Evolutionary conservation across 2,113 vertebrate species (phyloP).

Genomic region (Percina caprodes): DNA sequence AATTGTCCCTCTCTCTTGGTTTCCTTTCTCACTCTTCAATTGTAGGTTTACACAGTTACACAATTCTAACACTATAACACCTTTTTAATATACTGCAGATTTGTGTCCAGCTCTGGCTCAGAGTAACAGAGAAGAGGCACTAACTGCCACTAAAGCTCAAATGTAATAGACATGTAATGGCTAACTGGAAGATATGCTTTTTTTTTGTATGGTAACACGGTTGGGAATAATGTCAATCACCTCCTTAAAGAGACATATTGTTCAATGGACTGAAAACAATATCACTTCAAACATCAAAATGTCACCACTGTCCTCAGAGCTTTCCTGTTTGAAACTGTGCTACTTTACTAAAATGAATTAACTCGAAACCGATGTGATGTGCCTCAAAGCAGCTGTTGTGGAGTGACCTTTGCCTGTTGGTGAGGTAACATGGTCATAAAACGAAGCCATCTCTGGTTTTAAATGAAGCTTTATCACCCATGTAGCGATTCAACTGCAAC

Average conservation of each 20-base stretch:
- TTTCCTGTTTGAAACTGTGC: slow-evolving; percentile 13
- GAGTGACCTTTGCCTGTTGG: slow-evolving; percentile 54
- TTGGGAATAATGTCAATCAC: slow-evolving; percentile 8
- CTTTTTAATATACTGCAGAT: background rate
- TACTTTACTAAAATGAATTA: slow-evolving; percentile 55
- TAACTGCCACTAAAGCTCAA: background rate
- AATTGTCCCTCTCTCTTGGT: background rate
- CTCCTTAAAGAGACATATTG: slow-evolving; percentile 7
- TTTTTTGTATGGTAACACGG: slow-evolving; percentile 1
- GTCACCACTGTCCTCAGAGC: slow-evolving; percentile 45
- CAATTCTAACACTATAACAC: slow-evolving; percentile 2
- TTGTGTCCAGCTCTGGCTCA: background rate
- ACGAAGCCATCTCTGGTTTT: slow-evolving; percentile 36
- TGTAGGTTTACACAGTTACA: background rate
- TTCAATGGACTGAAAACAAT: slow-evolving; percentile 25
- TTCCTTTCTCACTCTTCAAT: background rate
- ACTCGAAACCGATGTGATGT: slow-evolving; percentile 47
- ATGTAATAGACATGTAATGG: slow-evolving; percentile 6
- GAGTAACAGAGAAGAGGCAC: background rate
- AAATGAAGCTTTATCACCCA: slow-evolving; percentile 48
- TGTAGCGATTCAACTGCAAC: slow-evolving; percentile 25
- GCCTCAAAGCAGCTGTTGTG: slow-evolving; percentile 52
- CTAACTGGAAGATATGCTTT: background rate
- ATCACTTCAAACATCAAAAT: slow-evolving; percentile 40
- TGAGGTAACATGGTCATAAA: slow-evolving; percentile 47